Conservation (phyloP, 2,888 invertebrate species). For the Cantharis rufa region DNA sequence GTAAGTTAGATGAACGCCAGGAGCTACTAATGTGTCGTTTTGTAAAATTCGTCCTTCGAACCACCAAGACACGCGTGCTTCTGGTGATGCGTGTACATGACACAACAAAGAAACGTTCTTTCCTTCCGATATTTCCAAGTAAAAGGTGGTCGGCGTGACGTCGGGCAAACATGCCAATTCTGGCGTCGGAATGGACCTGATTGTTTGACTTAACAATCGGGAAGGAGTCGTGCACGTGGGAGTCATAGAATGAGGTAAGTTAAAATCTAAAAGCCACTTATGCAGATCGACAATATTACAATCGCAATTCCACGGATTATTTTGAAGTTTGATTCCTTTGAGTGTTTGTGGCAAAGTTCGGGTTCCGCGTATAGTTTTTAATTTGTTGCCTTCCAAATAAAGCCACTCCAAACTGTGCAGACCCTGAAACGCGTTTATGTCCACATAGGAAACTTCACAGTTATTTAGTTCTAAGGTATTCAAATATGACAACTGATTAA, state of each 20-base stretch:
- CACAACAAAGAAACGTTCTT: constrained; percentile 82
- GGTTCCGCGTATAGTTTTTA: constrained; percentile 70
- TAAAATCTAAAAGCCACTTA: constrained; percentile 76
- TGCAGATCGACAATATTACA: constrained; percentile 79
- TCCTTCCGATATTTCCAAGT: constrained; percentile 77
- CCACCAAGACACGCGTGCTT: constrained; percentile 81
- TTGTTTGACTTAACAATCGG: constrained; percentile 67
- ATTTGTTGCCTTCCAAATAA: constrained; percentile 78
- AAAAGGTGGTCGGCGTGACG: constrained; percentile 74
- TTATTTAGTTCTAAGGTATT: constrained; percentile 80
- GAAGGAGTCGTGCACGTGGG: constrained; percentile 76
- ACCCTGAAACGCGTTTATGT: constrained; percentile 80
- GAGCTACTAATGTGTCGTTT: constrained; percentile 72
- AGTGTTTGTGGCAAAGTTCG: constrained; percentile 75
- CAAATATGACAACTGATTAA: constrained; percentile 74
- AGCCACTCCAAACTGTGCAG: constrained; percentile 83
- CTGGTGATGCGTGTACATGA: constrained; percentile 78
- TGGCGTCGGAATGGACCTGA: constrained; percentile 68
- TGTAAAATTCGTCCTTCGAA: constrained; percentile 80
- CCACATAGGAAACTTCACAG: constrained; percentile 77
- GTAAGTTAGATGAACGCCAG: constrained; percentile 70
- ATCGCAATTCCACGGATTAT: constrained; percentile 89
- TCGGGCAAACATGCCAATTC: constrained; percentile 84
- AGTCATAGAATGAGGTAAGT: constrained; percentile 77
- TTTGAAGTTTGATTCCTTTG: constrained; percentile 79